Evolutionary conservation across 1,140 invertebrate species (phyloP), one percentile per base, ranked within the genome.

Genomic region (Chrysoperla carnea): DNA sequence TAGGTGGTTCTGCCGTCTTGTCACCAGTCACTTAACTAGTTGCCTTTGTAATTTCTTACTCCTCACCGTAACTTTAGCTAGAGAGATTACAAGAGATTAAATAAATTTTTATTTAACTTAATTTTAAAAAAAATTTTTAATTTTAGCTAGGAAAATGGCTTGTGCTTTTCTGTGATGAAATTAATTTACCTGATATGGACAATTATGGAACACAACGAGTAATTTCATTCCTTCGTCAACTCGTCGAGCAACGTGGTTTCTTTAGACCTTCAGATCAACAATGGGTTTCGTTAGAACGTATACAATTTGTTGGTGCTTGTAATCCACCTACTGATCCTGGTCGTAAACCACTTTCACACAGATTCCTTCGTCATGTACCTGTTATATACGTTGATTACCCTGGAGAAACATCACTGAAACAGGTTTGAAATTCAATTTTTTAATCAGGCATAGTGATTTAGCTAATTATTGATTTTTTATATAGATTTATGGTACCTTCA

Each of bases 371-470:
- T 14, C 94, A 99, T 57, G 94, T 99, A 8, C 95, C 96, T 6
- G 88, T 99, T 29, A 92, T 99, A 46, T 99, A 99, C 61, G 96
- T 99, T 15, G 96, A 99, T 67, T 99, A 99, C 64, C 96, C 96
- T 6, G 95, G 94, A 45, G 90, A 96, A 63, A 89, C 85, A 1
- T 98, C 94, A 4, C 69, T 98, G 1, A 92, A 92, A 64, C 89
- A 99, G 68, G 71, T 73, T 48, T 77, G 72, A 50, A 23, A 72
- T 33, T n/a, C 8, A 42, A 39, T 42, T 28, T 17, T 28, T 35
- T 28, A n/a, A 37, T 27, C 4, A 37, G n/a, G 8, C n/a, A n/a
- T n/a, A n/a, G 33, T 33, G 39, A 23, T 27, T 39, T 29, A 2
- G 8, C 23, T 40, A 44, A 14, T 11, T 37, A 13, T 7, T 33